Evolutionary conservation across 2,113 vertebrate genomes (phyloP).

Genomic region (Ibidorhyncha struthersii): DNA sequence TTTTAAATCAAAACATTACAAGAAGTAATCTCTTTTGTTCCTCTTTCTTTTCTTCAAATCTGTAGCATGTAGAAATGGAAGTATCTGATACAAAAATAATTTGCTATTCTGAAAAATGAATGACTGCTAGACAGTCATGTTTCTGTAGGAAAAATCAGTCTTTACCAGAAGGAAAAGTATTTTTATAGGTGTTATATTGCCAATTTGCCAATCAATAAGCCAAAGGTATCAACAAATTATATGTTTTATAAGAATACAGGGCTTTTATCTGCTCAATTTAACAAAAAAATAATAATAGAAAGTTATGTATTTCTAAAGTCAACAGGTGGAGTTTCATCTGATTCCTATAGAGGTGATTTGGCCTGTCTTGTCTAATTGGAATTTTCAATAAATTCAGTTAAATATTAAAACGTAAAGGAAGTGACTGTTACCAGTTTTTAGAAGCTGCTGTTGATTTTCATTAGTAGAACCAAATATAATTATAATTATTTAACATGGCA

Average conservation of each 20-base stretch:
- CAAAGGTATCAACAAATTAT: not conserved
- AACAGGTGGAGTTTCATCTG: not conserved
- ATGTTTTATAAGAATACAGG: not conserved
- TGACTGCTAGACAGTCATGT: not conserved
- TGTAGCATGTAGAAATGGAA: not conserved
- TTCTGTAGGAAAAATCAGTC: not conserved
- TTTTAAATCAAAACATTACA: not conserved
- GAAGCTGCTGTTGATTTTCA: not conserved
- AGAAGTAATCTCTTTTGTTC: not conserved
- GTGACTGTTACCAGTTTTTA: not conserved
- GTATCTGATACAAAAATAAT: not conserved
- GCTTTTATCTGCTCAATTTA: not conserved
- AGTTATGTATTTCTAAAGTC: not conserved
- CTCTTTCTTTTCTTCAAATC: not conserved
- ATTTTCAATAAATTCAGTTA: not conserved
- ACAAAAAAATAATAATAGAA: fast-evolving
- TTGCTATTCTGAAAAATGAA: not conserved
- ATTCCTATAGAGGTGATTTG: not conserved
- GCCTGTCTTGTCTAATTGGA: not conserved
- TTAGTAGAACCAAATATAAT: not conserved
- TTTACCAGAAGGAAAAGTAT: not conserved
- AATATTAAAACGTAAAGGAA: not conserved
- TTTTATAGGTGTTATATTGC: not conserved
- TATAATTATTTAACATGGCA: not conserved
- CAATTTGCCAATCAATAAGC: not conserved